Conservation (phyloP, 2,113 vertebrate genomes). For the Otus sunia region DNA sequence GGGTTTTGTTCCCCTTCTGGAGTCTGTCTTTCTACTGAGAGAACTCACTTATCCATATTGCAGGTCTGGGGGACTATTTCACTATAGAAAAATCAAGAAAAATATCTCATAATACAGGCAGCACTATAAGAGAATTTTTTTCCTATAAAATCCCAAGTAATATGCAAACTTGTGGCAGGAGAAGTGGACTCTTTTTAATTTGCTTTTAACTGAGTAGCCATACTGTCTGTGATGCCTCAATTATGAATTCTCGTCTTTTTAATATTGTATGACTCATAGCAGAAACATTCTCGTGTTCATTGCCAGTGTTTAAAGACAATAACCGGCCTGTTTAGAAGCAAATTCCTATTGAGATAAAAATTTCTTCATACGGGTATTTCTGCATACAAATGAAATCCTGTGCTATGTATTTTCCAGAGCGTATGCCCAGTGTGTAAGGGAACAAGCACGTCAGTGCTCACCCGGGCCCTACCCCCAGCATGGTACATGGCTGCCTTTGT, state of each 20-base stretch:
- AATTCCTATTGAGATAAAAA: not conserved
- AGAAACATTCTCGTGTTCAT: not conserved
- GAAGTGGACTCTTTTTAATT: not conserved
- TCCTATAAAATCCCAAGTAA: not conserved
- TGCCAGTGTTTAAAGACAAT: conserved; percentile 12
- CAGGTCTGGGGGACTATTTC: not conserved
- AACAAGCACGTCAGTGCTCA: not conserved
- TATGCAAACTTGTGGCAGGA: not conserved
- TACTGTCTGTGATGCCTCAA: not conserved
- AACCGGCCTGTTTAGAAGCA: not conserved
- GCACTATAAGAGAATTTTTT: not conserved
- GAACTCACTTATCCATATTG: not conserved
- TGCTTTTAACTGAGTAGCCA: not conserved
- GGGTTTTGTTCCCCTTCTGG: not conserved
- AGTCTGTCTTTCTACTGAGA: not conserved
- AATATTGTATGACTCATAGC: conserved; percentile 13
- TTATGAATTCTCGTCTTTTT: not conserved
- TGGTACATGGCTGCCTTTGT: not conserved
- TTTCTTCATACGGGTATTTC: not conserved
- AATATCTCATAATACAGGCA: not conserved
- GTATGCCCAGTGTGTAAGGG: rapidly evolving
- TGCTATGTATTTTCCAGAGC: not conserved
- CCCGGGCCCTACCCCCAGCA: not conserved
- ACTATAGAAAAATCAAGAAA: not conserved
- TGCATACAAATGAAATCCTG: not conserved